These are phyloP conservation scores for Polyergus mexicanus DNA, from an alignment of 1,140 invertebrate genomes.

Conservation along the genomic window DNA sequence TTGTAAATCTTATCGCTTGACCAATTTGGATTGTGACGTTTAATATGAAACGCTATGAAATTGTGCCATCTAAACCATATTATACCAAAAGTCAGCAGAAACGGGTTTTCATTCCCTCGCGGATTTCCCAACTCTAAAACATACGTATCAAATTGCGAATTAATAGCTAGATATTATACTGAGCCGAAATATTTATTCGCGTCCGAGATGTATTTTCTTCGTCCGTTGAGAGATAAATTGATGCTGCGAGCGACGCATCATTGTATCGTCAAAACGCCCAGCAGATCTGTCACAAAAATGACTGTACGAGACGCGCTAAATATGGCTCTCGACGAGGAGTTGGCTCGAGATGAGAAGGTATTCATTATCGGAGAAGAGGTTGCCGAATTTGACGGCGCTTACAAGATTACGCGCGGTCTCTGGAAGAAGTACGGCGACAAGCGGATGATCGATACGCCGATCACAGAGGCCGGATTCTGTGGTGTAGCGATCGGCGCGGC, in stretches of 20 bases:
- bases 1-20: slow-evolving; percentile 87
- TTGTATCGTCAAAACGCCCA: not conserved
- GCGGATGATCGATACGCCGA: slow-evolving; percentile 99
- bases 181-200: slow-evolving; percentile 61
- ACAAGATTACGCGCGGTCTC: slow-evolving; percentile 96
- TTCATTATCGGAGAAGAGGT: slow-evolving; percentile 98
- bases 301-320: slow-evolving; percentile 98
- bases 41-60: slow-evolving; percentile 85
- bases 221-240: not conserved
- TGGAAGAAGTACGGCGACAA: slow-evolving; percentile 99
- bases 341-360: slow-evolving; percentile 96
- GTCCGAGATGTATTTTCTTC: slow-evolving; percentile 39
- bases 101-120: slow-evolving; percentile 88
- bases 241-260: not conserved
- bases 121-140: slow-evolving; percentile 88
- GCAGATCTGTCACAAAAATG: slow-evolving; percentile 84
- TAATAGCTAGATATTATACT: slow-evolving; percentile 13
- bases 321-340: slow-evolving; percentile 97
- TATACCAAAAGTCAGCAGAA: slow-evolving; percentile 87
- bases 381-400: slow-evolving; percentile 98
- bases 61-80: slow-evolving; percentile 90
- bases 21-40: slow-evolving; percentile 82
- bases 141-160: not conserved
- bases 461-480: slow-evolving; percentile 98
- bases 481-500: slow-evolving; percentile 98